phyloP scores from a whole-genome alignment of 2,888 invertebrate species.

The Andrena haemorrhoa region DNA sequence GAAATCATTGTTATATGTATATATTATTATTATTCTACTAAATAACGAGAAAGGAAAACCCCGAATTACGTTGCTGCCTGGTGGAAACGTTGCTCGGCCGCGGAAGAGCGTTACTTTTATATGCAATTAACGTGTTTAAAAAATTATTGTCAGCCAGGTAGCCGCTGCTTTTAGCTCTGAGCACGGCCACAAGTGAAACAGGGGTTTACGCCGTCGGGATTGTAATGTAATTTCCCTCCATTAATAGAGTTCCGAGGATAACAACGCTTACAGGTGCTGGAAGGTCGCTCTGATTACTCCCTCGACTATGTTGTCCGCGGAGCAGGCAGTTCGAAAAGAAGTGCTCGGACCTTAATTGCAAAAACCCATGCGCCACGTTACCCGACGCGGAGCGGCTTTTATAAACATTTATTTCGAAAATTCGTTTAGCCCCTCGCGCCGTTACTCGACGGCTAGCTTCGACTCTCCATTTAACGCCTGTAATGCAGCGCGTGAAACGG shows the following conservation, averaged over 20 bases:
- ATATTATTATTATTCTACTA: neutral
- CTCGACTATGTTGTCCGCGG: neutral
- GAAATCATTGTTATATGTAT: neutral
- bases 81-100: neutral
- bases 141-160: constrained; percentile 17
- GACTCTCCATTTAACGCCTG: too few species aligned
- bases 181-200: neutral
- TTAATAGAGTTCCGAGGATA: constrained; percentile 1
- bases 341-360: neutral
- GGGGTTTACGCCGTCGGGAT: neutral
- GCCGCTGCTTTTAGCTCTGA: constrained; percentile 1
- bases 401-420: constrained; percentile 1
- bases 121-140: constrained; percentile 31
- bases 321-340: neutral
- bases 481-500: too few species aligned
- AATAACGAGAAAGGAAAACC: neutral
- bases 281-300: constrained; percentile 1
- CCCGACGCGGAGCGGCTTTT: neutral
- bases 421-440: neutral
- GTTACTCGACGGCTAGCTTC: too few species aligned
- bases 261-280: constrained; percentile 5
- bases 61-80: neutral
- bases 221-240: constrained; percentile 33
- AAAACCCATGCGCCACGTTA: too few species aligned
- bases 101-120: constrained; percentile 1